Base-by-base conservation (phyloP, 1,140 invertebrate genomes). In the Listronotus bonariensis region DNA sequence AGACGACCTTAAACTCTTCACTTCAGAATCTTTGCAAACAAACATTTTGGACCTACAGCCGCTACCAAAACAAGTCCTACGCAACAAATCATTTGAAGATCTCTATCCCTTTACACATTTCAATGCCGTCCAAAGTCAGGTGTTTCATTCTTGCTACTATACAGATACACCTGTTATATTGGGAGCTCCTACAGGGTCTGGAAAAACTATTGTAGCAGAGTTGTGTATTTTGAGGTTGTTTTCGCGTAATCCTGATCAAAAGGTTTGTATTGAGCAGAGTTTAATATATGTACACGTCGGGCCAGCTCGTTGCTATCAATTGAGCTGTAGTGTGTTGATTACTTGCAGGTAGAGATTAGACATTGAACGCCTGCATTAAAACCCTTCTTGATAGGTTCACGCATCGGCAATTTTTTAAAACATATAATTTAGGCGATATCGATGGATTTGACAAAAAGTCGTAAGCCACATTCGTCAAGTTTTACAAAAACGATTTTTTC, bases 91-190 rank as follows among this genome's bases (percentile, higher is more conserved):
- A 4, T 93, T 90, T 72, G 89, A 98, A 79, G 82, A 83, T 34
- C 78, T 99, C 1, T 99, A 97, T 81, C 87, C 83, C 15, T 99
- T 99, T 79, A 87, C 87, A 0, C 95, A 98, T 79, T 99, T 99
- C 80, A 99, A 99, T 83, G 95, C 97, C 1, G 96, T 99, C 73
- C 98, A 99, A 80, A 99, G 97, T 6, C 98, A 99, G 82, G 92
- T 99, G 42, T 99, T 99, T 79, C 95, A 98, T 79, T 92, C 92
- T 66, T 81, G 99, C 0, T 99, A 98, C 80, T 90, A 99, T 77
- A 96, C 94, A 0, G 95, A 99, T 75, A 86, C 89, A 67, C 99
- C 99, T 79, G 90, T 97, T 4, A 81, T 99, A 0, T 80, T 99
- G 10, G 97, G 98, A 3, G 97, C 98, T 0, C 98, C 98, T 0